Percentiles rank a stretch among this genome's conserved stretches.
Evolutionary conservation across 2,797 vertebrate genomes (phyloP).

Genomic region (Champsocephalus esox): DNA sequence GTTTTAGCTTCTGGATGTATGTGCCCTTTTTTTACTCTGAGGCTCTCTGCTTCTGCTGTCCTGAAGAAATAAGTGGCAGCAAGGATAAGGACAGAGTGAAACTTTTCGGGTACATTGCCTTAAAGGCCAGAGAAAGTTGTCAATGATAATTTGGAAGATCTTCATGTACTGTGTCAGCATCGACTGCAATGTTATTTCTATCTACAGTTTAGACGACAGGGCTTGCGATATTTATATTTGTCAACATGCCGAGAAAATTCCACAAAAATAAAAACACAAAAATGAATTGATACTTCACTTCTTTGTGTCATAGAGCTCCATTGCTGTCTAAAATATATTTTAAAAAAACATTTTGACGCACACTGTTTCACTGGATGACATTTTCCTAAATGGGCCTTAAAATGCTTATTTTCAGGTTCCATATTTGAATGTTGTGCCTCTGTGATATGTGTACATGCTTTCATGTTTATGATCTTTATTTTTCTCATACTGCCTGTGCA

Average conservation of each 20-base stretch:
- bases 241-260: constrained; percentile 13
- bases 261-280: not conserved
- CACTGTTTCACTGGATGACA: not conserved
- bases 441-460: no score
- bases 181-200: constrained; percentile 21
- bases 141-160: constrained; percentile 37
- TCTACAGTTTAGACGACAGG: not conserved
- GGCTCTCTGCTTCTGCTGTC: constrained; percentile 4
- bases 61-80: constrained; percentile 20
- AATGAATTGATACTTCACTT: not conserved
- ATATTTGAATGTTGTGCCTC: no score
- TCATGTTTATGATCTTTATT: no score
- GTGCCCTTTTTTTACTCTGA: constrained; percentile 1
- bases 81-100: constrained; percentile 26
- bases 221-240: not conserved
- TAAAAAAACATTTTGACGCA: not conserved
- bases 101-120: constrained; percentile 39
- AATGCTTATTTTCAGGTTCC: not conserved
- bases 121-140: constrained; percentile 26
- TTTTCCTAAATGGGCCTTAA: not conserved
- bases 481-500: no score
- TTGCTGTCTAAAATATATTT: not conserved
- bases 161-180: constrained; percentile 17
- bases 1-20: constrained; percentile 26
- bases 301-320: not conserved